These are phyloP conservation scores for Leptodactylus fuscus DNA, from an alignment of 2,113 vertebrate species.

Conservation along the genomic window DNA sequence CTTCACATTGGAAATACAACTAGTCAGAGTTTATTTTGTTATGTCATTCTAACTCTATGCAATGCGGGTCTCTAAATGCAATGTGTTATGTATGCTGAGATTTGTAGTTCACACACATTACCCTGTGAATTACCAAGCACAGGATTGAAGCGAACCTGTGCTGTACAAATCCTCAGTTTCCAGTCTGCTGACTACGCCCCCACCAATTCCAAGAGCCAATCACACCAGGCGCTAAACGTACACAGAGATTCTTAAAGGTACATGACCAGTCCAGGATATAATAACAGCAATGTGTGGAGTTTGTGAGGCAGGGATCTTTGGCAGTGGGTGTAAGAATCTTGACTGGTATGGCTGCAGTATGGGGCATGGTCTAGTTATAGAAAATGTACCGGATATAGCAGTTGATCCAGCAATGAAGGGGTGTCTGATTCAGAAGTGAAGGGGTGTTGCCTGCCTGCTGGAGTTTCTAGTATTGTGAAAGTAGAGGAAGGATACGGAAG, in stretches of 20 bases:
- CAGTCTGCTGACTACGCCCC: background rate
- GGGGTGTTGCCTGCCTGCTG: background rate
- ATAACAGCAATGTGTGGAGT: too few species aligned
- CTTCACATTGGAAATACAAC: too few species aligned
- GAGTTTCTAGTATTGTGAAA: constrained; percentile 52
- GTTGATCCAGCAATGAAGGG: background rate
- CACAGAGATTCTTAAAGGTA: background rate
- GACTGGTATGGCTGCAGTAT: background rate
- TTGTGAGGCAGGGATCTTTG: background rate
- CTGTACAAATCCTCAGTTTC: constrained; percentile 20
- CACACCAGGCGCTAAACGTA: background rate
- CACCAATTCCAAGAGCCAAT: background rate
- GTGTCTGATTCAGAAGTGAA: background rate
- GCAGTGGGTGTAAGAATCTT: background rate
- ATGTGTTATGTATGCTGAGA: background rate
- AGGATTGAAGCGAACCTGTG: too few species aligned
- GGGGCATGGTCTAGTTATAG: too few species aligned
- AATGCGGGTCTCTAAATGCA: background rate
- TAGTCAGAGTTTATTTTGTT: too few species aligned
- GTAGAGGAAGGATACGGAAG: constrained; percentile 5
- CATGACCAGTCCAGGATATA: background rate
- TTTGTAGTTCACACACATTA: background rate
- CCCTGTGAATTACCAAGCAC: too few species aligned
- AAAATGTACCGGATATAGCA: too few species aligned
- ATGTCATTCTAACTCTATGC: too few species aligned